A percentile compares a stretch with the other conserved stretches of the same genome.
phyloP scores from a whole-genome alignment of 2,888 invertebrate genomes.

The Chironomus tentans region DNA sequence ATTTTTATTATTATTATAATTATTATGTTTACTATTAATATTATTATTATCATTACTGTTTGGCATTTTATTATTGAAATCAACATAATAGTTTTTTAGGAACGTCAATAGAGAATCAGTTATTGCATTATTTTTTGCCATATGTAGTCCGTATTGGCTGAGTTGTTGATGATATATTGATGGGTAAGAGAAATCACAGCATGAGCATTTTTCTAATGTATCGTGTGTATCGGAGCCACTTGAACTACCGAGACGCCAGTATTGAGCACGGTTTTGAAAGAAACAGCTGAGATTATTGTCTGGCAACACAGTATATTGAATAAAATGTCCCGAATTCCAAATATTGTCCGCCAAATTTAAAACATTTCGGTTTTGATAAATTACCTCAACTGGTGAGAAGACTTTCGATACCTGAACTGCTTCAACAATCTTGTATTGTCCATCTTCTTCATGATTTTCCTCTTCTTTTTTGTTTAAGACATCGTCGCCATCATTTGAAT shows the following conservation, averaged over 20 bases:
- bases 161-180: neutral
- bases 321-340: neutral
- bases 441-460: too few relatives aligned
- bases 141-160: neutral
- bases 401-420: neutral
- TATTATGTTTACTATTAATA: neutral
- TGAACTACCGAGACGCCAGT: neutral
- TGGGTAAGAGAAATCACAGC: slow-evolving; percentile 24
- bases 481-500: neutral
- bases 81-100: neutral
- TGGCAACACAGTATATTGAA: slow-evolving; percentile 8
- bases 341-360: neutral
- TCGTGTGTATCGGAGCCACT: neutral
- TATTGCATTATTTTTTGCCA: neutral
- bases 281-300: slow-evolving; percentile 13
- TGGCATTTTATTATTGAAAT: neutral
- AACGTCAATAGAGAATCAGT: slow-evolving; percentile 22
- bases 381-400: neutral
- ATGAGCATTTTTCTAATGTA: neutral
- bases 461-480: too few relatives aligned
- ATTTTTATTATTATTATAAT: neutral
- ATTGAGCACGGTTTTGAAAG: slow-evolving; percentile 24
- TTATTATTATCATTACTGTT: neutral
- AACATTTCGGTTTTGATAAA: slow-evolving; percentile 11
- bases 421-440: neutral